These are phyloP conservation scores for Poeciliopsis retropinna DNA, from an alignment of 2,113 vertebrate genomes.

Conservation along the genomic window DNA sequence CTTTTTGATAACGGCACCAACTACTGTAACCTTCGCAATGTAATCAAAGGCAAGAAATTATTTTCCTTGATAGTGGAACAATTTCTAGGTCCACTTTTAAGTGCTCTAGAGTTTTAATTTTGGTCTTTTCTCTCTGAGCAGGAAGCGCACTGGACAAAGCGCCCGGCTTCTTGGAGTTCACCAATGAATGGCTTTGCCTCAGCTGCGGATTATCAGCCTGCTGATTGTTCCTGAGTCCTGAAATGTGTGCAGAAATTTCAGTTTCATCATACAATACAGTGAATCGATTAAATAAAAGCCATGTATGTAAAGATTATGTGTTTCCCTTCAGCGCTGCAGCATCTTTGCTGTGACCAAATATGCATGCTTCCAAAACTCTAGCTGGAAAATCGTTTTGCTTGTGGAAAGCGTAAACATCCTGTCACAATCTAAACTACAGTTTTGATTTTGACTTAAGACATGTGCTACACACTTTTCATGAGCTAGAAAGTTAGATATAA, in stretches of 20 bases:
- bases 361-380: background rate
- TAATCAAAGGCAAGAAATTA: slow-evolving; percentile 45
- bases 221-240: slow-evolving; percentile 18
- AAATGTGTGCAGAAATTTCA: background rate
- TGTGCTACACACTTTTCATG: too few species aligned
- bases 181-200: slow-evolving; percentile 68
- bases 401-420: too few species aligned
- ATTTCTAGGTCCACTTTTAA: background rate
- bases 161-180: slow-evolving; percentile 60
- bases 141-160: slow-evolving; percentile 63
- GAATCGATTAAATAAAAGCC: background rate
- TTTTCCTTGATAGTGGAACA: background rate
- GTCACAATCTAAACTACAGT: too few species aligned
- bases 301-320: background rate
- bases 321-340: background rate
- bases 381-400: too few species aligned
- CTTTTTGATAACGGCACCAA: slow-evolving; percentile 66
- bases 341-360: background rate
- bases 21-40: slow-evolving; percentile 66
- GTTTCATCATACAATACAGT: background rate
- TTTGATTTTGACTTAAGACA: too few species aligned
- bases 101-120: background rate
- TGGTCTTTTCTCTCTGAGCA: slow-evolving; percentile 28
- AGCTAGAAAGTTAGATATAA: background rate
- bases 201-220: slow-evolving; percentile 41